phyloP scores from a whole-genome alignment of 1,140 invertebrate species.

The Galleria mellonella region DNA sequence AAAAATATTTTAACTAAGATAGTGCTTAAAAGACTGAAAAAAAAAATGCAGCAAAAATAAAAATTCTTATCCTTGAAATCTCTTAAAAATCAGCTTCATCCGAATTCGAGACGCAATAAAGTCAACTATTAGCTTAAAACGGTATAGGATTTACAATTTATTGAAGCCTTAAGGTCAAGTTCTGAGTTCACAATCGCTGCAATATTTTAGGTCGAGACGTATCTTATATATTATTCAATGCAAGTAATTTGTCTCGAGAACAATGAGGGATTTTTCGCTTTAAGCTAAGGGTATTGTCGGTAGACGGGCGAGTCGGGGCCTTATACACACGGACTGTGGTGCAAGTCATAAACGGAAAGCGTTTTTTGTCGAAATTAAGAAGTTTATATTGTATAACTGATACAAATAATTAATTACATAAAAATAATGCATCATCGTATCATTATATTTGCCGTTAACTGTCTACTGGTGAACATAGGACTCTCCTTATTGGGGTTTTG shows the following conservation, averaged over 20 bases:
- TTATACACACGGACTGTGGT: slow-evolving; percentile 23
- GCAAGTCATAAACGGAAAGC: slow-evolving; percentile 10
- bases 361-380: slow-evolving; percentile 2
- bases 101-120: no score
- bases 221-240: slow-evolving; percentile 24
- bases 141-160: slow-evolving; percentile 2
- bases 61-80: no score
- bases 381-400: background rate
- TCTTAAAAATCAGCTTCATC: no score
- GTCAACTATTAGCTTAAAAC: no score
- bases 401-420: background rate
- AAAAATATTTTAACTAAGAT: no score
- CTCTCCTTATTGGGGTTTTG: no score
- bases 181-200: background rate
- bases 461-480: no score
- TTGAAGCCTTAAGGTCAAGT: slow-evolving; percentile 5
- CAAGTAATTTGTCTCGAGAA: slow-evolving; percentile 45
- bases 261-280: slow-evolving; percentile 54
- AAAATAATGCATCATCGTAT: no score
- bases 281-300: slow-evolving; percentile 34
- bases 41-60: no score
- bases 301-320: slow-evolving; percentile 23
- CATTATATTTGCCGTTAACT: no score
- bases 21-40: no score
- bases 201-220: slow-evolving; percentile 16